phyloP scores from a whole-genome alignment of 2,797 vertebrate species.

The Mallotus villosus region DNA sequence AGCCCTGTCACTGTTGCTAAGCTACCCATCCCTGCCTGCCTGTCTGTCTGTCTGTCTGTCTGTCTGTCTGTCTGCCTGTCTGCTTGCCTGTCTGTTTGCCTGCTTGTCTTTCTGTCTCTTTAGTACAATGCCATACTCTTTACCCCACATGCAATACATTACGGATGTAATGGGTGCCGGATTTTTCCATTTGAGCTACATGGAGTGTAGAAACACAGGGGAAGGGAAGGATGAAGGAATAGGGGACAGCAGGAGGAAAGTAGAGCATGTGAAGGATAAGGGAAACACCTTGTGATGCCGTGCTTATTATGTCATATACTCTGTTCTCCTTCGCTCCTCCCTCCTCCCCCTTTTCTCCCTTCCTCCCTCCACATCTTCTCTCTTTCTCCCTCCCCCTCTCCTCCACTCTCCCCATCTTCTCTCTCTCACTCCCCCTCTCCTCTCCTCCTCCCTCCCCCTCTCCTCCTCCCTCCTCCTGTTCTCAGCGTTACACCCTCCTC shows the following conservation, averaged over 20 bases:
- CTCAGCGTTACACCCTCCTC: background rate
- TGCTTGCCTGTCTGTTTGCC: background rate
- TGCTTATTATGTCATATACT: background rate
- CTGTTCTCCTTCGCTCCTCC: too few relatives aligned
- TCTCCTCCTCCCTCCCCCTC: too few relatives aligned
- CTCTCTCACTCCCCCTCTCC: background rate
- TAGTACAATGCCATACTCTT: background rate
- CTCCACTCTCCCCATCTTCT: background rate
- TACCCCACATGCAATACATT: background rate
- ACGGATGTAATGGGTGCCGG: background rate
- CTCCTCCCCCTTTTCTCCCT: background rate
- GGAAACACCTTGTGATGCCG: conserved; percentile 1
- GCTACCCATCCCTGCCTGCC: background rate
- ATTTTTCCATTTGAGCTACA: background rate
- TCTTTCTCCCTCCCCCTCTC: background rate
- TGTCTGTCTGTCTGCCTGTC: background rate
- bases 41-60: background rate
- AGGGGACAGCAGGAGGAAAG: background rate
- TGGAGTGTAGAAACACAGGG: background rate
- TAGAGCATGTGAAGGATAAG: background rate
- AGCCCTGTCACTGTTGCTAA: conserved; percentile 16
- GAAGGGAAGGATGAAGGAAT: background rate
- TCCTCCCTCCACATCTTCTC: too few relatives aligned
- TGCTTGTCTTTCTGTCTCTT: background rate
- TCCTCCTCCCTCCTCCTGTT: background rate